Evolutionary conservation across 53 echinoderm and acorn worm genomes (phyloP).

Genomic region (Crossaster papposus): DNA sequence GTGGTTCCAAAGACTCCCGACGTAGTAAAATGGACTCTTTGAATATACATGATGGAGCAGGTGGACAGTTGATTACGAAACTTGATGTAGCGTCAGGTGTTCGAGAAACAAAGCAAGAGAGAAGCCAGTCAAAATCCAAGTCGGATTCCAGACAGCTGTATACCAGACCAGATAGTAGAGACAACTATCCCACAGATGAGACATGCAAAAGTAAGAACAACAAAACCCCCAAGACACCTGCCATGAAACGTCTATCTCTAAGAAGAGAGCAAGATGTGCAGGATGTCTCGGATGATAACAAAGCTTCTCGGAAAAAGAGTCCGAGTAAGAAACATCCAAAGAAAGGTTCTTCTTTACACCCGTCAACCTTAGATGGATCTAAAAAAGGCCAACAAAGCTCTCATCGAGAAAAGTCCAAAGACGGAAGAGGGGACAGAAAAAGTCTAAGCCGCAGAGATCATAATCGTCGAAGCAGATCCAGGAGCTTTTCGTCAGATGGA

Average conservation of each 20-base stretch:
- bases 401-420: neutral
- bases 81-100: neutral
- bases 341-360: slow-evolving; percentile 9
- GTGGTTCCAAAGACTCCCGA: neutral
- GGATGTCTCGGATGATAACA: neutral
- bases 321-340: neutral
- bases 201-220: neutral
- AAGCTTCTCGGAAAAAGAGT: neutral
- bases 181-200: slow-evolving; percentile 3
- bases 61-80: neutral
- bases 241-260: neutral
- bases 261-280: neutral
- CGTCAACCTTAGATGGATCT: neutral
- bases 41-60: neutral
- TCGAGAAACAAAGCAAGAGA: slow-evolving; percentile 3
- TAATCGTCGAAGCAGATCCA: slow-evolving; percentile 20
- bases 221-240: neutral
- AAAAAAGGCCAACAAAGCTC: neutral
- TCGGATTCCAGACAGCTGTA: slow-evolving; percentile 13
- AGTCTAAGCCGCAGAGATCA: neutral
- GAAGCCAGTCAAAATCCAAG: slow-evolving; percentile 2
- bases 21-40: slow-evolving; percentile 11
- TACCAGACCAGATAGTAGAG: neutral
- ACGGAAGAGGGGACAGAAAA: neutral
- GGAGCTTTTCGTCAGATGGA: slow-evolving; percentile 31